These are phyloP conservation scores for Zaprionus africanus DNA, from an alignment of 1,140 invertebrate species.

Conservation along the genomic window DNA sequence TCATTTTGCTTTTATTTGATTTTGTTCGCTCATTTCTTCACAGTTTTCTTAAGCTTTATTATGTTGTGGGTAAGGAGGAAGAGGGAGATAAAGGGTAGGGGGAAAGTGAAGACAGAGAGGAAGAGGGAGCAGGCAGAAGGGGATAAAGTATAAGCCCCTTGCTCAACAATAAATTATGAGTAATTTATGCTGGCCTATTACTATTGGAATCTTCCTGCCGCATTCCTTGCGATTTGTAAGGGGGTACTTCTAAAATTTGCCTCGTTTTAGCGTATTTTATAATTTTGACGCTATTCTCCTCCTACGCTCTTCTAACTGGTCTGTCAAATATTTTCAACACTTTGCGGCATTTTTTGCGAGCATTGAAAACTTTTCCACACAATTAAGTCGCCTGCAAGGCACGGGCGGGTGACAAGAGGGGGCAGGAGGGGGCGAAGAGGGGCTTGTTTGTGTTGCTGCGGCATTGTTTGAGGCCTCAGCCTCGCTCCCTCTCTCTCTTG, in stretches of 20 bases:
- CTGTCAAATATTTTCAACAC: constrained; percentile 63
- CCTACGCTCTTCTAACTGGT: constrained; percentile 15
- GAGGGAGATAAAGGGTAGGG: not conserved
- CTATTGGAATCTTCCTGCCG: not conserved
- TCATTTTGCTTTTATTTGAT: constrained; percentile 28
- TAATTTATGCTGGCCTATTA: not conserved
- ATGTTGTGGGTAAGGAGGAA: not conserved
- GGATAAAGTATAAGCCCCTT: not conserved
- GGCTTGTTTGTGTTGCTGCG: not conserved
- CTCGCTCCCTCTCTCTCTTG: not conserved
- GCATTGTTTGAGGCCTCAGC: not conserved
- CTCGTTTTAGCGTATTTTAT: constrained; percentile 50
- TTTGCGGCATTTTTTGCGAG: constrained; percentile 57
- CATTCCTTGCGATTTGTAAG: constrained; percentile 17
- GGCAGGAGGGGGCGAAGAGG: constrained; percentile 2
- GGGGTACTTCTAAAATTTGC: constrained; percentile 1
- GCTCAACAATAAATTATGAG: not conserved
- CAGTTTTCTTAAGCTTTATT: not conserved
- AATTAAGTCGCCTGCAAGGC: constrained; percentile 54
- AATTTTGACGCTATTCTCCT: constrained; percentile 31
- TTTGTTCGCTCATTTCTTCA: not conserved
- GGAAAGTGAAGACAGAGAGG: not conserved
- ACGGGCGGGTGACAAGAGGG: constrained; percentile 26
- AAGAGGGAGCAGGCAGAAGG: not conserved
- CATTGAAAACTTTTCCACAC: constrained; percentile 65